Base-by-base conservation (phyloP, 2,797 vertebrate genomes). In the Decapterus maruadsi region DNA sequence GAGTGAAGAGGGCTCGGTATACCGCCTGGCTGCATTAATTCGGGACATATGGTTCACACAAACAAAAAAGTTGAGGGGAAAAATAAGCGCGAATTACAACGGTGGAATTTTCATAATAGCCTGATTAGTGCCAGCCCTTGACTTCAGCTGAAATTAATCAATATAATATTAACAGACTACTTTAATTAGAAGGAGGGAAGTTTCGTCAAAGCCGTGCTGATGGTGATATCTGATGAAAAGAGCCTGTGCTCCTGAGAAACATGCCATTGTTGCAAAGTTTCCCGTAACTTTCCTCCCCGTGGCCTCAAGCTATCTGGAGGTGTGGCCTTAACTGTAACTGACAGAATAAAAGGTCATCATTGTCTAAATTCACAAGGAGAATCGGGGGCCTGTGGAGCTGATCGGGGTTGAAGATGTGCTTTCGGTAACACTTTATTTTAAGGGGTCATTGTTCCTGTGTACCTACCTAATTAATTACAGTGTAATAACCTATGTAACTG, bases 1-100 rank as follows among this genome's bases (percentile, higher is more conserved):
- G 85, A 87, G 83, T 62, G 82, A 80, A 78, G 82, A 83, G 78
- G 75, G 83, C 78, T 91, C 78, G 75, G 62, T 78, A 36, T 79
- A 82, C 76, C 63, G 87, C 77, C 84, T 85, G 88, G 76, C 80
- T 82, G 85, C 77, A 83, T 89, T 92, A 90, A 91, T 91, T 89
- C 83, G 85, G 86, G 88, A 87, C 87, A 89, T 85, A 82, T 85
- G 80, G 81, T 72, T 90, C 85, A 68, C 64, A 72, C 81, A 90
- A 88, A 92, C 74, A 88, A 89, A 90, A 58, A 92, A 90, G 87
- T 90, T 90, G 34, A 76, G 59, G 74, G 40, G 31, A 46, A 66
- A 77, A 11, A 75, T 22, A 75, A 75, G 53, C 56, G 54, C 53
- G 63, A 67, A 64, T 45, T 43, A 50, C 61, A 58, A 75, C 58